Evolutionary conservation across 2,888 invertebrate genomes (phyloP), one percentile per base, ranked within the genome.

Genomic region (Salpingus planirostris): DNA sequence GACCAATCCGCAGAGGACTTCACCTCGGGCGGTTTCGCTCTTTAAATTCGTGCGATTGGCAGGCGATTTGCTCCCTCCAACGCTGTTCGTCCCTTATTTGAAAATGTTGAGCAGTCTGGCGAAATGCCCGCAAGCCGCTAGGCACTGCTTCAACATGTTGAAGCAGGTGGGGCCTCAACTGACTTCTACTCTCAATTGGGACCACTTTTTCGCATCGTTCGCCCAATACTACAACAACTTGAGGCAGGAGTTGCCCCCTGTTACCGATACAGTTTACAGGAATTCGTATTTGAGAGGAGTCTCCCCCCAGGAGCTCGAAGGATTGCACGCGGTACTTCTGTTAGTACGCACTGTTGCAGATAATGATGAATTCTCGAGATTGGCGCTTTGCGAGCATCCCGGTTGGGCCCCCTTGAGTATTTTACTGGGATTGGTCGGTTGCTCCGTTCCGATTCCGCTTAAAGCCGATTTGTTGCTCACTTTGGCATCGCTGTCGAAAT

Each of bases 31-130:
- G 31, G 82, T 86, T 3, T 80, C 85, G 0, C 67, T 96, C 21
- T 88, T 84, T 67, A 95, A 93, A 68, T 93, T 96, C 65, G 80
- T 95, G 18, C 76, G 89, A 0, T 70, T 87, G 41, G 85, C 91
- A 24, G 90, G 92, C 25, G 90, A 90, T 63, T 72, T 87, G 56
- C 69, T 92, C 40, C 85, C 88, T 5, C 77, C 87, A 3, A 78
- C 84, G 11, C 66, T 95, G 30, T 87, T 91, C 61, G 83, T 86
- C 2, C 83, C 87, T 0, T 93, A 91, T 66, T 69, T 93, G 42
- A 80, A 79, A 47, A 89, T 95, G 79, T 70, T 95, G 46, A 77
- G 81, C 1, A 82, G 88, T 10, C 70, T 96, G 29, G 80, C 88
- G 2, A 81, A 80, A 44, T 76, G 81, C 35, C 66, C 74, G 32